Base-by-base conservation (phyloP, 2,888 invertebrate species). In the Exocentrus adspersus region DNA sequence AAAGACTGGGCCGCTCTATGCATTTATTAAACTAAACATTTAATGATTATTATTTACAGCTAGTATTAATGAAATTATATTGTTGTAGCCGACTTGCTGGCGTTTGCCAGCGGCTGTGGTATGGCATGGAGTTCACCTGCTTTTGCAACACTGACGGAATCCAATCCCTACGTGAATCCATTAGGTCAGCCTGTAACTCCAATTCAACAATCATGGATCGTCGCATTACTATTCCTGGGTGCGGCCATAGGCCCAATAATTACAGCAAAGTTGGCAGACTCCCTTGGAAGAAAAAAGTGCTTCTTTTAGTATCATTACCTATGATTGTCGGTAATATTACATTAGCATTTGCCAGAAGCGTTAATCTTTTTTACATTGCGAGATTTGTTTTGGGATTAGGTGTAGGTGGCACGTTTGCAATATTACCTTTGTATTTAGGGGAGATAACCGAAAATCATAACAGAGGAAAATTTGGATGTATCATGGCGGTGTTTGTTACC, bases 401-500 rank as follows among this genome's bases (percentile, higher is more conserved):
- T 1, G 86, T 88, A 0, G 90, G 91, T 0, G 87, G 89, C 76
- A 83, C 88, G 10, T 91, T 90, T 82, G 88, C 90, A 0, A 87
- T 90, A 1, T 87, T 89, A 0, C 94, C 95, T 0, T 91, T 94
- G 87, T 95, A 95, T 82, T 88, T 93, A 63, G 92, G 92, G 41
- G 95, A 95, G 82, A 92, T 94, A 32, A 88, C 94, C 4, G 90
- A 93, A 85, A 88, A 90, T 59, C 89, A 90, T 21, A 87, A 90
- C 16, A 85, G 95, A 64, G 95, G 95, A 0, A 89, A 91, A 0
- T 83, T 95, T 12, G 67, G 70, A n/a, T 69, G 94, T 0, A 88
- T 75, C 2, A 50, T 75, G 62, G 70, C 68, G 1, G 60, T 75
- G 5, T 72, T 73, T 14, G 21, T 69, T 5, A 62, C 70, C 1